Conservation (phyloP, 2,113 vertebrate species). For the Nettapus auritus region DNA sequence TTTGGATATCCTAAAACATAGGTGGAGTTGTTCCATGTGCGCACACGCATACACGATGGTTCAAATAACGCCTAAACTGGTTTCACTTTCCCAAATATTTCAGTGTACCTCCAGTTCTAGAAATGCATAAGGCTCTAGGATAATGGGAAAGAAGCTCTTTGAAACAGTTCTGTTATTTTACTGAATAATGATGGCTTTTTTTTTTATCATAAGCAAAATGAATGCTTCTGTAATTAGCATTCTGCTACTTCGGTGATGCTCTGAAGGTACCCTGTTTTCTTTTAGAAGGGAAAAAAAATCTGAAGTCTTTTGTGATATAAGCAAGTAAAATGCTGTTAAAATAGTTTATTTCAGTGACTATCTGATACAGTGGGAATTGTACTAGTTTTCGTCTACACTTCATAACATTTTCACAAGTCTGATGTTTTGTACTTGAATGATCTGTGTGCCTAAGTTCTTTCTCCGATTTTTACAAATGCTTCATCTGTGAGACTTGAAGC, state of each 20-base stretch:
- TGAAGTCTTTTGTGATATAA: background rate
- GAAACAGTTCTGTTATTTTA: background rate
- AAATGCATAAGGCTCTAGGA: background rate
- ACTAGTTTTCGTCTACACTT: too few relatives aligned
- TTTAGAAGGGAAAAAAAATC: background rate
- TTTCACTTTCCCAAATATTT: background rate
- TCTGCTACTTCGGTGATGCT: background rate
- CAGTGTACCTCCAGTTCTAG: background rate
- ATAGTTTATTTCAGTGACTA: background rate
- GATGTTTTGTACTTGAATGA: background rate
- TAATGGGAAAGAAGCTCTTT: slow-evolving; percentile 9
- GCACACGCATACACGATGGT: background rate
- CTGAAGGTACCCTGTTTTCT: background rate
- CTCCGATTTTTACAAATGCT: slow-evolving; percentile 23
- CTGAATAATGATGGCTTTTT: background rate
- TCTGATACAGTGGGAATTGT: background rate
- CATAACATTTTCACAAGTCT: background rate
- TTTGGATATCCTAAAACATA: background rate
- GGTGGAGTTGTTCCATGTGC: background rate
- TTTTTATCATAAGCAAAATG: background rate
- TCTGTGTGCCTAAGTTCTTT: background rate
- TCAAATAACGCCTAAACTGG: background rate
- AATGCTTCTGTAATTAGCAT: background rate
- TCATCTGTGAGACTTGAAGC: slow-evolving; percentile 30
- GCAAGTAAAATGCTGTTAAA: background rate